Evolutionary conservation across 2,797 vertebrate species (phyloP), one percentile per base, ranked within the genome.

Genomic region (Pampus argenteus): DNA sequence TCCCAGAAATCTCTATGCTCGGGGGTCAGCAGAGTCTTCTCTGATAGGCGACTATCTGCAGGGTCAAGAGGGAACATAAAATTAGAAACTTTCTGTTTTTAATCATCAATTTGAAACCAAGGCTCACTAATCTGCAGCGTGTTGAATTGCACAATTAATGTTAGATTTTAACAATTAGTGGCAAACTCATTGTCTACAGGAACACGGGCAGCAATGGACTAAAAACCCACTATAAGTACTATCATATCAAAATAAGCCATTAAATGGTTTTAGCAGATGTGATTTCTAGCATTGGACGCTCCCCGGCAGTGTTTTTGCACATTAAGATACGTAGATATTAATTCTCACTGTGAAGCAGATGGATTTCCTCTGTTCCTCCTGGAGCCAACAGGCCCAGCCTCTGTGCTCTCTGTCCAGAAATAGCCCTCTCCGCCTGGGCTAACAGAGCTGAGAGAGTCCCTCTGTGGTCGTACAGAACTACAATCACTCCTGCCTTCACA

Each of bases 1-100:
- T 95, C 95, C 96, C 96, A 98, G 91, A 97, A 97, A 31, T 94
- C 92, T 78, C 92, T 91, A 13, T 94, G 86, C 36, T 94, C 80
- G 1, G 95, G 92, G 20, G 22, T 90, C 65, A 94, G 70, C 5
- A 96, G 58, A 26, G 90, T 95, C 74, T 59, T 85, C 69, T 93
- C 84, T 29, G 89, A 94, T 50, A 97, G 87, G 70, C 57, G 88
- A 47, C 86, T 87, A 13, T 88, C 96, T 97, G 76, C 71, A 70
- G 23, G 13, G 23, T 40, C 17, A 25, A 9, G 14, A 6, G 20
- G 23, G 20, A n/a, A 61, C 9, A 60, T n/a, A 9, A 18, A 40
- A 11, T n/a, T 9, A 2, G 11, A 48, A n/a, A n/a, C n/a, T 20
- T n/a, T 31, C 29, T 36, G 6, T 5, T 59, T 34, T 49, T 9